Evolutionary conservation across 2,888 invertebrate species (phyloP), one percentile per base, ranked within the genome.

Genomic region (Xanthorhoe spadicearia): DNA sequence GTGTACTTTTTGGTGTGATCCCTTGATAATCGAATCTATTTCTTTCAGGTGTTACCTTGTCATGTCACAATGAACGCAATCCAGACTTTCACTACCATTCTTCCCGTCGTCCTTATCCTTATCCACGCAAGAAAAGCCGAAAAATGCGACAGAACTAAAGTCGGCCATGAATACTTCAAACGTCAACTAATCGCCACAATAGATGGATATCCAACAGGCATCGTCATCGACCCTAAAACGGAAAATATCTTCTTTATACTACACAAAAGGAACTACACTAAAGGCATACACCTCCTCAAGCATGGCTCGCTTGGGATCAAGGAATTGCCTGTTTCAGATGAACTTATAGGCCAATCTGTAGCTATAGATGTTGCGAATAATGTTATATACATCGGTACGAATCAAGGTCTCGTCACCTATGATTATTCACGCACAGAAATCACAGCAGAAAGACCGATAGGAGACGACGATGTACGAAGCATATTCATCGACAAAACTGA

Each of bases 221-320:
- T 93, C 23, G 88, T 87, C 0, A 72, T 89, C 8, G 92, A 93
- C 54, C 87, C 90, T 0, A 80, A 79, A 67, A 90, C 89, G 0
- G 93, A 92, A 0, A 80, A 92, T 69, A 84, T 93, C 56, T 92
- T 92, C 73, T 92, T 93, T 64, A 82, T 90, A 0, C 81, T 93
- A 0, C 89, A 92, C 55, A 93, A 92, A 77, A 81, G 84, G 17
- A 93, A 92, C 66, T 92, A 90, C 57, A 92, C 92, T 0, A 91
- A 87, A 84, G 93, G 93, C 1, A 84, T 92, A 2, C 87, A 92
- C 72, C 66, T 92, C 0, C 70, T 93, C 0, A 87, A 87, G 67
- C 87, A 90, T 57, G 93, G 92, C 0, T 87, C 93, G 7, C 74
- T 92, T 10, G 92, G 91, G 0, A 83, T 92, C 0, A 91, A 88